A percentile compares a stretch with the other conserved stretches of the same genome.
phyloP scores from a whole-genome alignment of 2,888 invertebrate species.

The Trimorus sp. region DNA sequence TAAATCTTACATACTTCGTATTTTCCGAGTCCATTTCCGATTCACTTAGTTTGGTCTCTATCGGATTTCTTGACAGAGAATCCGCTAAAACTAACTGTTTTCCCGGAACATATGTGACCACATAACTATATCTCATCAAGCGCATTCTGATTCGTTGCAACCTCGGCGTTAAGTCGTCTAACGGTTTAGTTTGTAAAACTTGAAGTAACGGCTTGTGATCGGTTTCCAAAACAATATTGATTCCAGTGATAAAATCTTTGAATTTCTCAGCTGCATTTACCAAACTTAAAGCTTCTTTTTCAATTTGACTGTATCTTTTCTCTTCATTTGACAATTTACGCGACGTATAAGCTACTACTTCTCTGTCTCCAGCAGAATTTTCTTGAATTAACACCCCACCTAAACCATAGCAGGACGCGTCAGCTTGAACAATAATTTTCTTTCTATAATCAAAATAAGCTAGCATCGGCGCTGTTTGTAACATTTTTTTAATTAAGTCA shows the following conservation, averaged over 20 bases:
- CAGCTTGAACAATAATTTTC: slow-evolving; percentile 68
- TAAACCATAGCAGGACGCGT: slow-evolving; percentile 74
- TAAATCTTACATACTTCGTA: slow-evolving; percentile 13
- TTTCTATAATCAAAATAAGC: slow-evolving; percentile 72
- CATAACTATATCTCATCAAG: slow-evolving; percentile 71
- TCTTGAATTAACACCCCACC: slow-evolving; percentile 72
- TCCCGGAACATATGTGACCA: slow-evolving; percentile 71
- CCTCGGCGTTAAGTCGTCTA: slow-evolving; percentile 75
- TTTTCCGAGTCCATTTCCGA: slow-evolving; percentile 55
- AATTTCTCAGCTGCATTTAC: slow-evolving; percentile 73
- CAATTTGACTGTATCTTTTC: slow-evolving; percentile 76
- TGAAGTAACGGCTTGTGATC: slow-evolving; percentile 78
- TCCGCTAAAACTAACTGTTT: slow-evolving; percentile 73
- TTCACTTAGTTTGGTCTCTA: slow-evolving; percentile 24
- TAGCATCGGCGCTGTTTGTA: slow-evolving; percentile 72
- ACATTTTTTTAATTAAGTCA: slow-evolving; percentile 69
- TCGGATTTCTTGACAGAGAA: slow-evolving; percentile 68
- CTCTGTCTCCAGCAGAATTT: slow-evolving; percentile 62
- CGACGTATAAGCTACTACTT: slow-evolving; percentile 76
- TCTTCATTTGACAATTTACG: slow-evolving; percentile 68
- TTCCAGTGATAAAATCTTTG: slow-evolving; percentile 73
- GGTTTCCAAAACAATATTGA: slow-evolving; percentile 72
- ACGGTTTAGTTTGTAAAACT: slow-evolving; percentile 73
- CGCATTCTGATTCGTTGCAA: slow-evolving; percentile 76
- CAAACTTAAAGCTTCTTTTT: slow-evolving; percentile 77